Evolutionary conservation across 92 coral and sea anemone genomes (phyloP), one percentile per base, ranked within the genome.

Genomic region (Palythoa grandis): DNA sequence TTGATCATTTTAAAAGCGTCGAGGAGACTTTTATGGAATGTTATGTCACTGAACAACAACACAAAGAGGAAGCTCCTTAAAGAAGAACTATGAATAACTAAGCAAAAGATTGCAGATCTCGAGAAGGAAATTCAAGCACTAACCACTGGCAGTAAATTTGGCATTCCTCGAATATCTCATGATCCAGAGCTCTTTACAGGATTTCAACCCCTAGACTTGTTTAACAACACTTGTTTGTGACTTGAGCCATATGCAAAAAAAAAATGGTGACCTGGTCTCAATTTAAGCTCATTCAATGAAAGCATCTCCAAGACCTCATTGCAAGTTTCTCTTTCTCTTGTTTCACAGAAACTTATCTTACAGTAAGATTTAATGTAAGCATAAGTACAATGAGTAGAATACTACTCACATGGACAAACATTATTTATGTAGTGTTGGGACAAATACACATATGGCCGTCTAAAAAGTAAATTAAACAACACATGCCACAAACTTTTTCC

Each of bases 101-200:
- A 76, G 52, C 38, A 76, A 76, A 16, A 76, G 23, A 76, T 76
- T 19, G 24, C 15, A 52, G 82, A 50, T 4, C 63, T 76, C 5
- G 47, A 76, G 24, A 76, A 48, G 15, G 39, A 76, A 76, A 4
- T 48, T 20, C 4, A 76, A 76, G 82, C 82, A 4, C 65, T 76
- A 38, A 19, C 77, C 48, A 52, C 75, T 5, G 39, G 7, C 19
- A 29, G 52, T 13, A 76, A 76, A 76, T 76, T 76, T 76, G 82
- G 63, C 15, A 16, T 76, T 9, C 3, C 82, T 48, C 15, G 82
- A 76, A 76, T 76, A 20, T 76, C 68, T 12, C 63, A 76, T 43
- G 82, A 76, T 76, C 8, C 82, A 29, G 82, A 76, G 17, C 65
- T 76, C 47, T 76, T 76, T 76, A 76, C 82, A 20, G 82, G 82